These are phyloP conservation scores for Perca flavescens DNA, from an alignment of 2,113 vertebrate species.

Conservation along the genomic window DNA sequence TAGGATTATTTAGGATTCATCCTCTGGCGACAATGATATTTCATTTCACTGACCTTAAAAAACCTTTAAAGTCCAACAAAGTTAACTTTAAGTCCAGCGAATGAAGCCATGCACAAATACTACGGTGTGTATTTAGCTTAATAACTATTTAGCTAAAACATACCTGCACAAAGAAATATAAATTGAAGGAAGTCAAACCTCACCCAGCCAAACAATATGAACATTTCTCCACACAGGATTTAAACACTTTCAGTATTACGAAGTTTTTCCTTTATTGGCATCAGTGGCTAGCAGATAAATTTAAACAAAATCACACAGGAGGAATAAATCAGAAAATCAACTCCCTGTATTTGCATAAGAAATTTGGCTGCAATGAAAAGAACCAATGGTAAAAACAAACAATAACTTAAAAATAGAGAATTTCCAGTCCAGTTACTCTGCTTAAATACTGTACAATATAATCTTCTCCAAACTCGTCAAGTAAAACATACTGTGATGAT, in stretches of 20 bases:
- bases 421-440: conserved; percentile 32
- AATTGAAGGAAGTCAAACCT: neutral
- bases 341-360: conserved; percentile 75
- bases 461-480: conserved; percentile 18
- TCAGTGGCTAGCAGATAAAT: conserved; percentile 72
- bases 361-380: conserved; percentile 62
- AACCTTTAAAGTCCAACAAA: too few relatives aligned
- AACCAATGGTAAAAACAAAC: conserved; percentile 23
- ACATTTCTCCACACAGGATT: neutral
- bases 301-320: conserved; percentile 55
- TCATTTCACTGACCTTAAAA: too few relatives aligned
- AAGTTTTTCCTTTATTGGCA: conserved; percentile 83
- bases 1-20: neutral
- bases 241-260: conserved; percentile 57
- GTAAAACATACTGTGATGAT: conserved; percentile 34
- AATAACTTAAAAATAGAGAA: conserved; percentile 56
- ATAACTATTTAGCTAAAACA: neutral
- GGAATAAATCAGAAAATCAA: conserved; percentile 32
- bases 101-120: too few relatives aligned
- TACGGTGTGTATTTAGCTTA: too few relatives aligned
- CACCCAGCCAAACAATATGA: neutral
- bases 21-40: neutral
- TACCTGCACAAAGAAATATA: neutral
- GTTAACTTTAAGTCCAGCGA: too few relatives aligned
- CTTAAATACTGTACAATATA: conserved; percentile 70